Evolutionary conservation across 2,888 invertebrate genomes (phyloP), one percentile per base, ranked within the genome.

Genomic region (Eilema caniola): DNA sequence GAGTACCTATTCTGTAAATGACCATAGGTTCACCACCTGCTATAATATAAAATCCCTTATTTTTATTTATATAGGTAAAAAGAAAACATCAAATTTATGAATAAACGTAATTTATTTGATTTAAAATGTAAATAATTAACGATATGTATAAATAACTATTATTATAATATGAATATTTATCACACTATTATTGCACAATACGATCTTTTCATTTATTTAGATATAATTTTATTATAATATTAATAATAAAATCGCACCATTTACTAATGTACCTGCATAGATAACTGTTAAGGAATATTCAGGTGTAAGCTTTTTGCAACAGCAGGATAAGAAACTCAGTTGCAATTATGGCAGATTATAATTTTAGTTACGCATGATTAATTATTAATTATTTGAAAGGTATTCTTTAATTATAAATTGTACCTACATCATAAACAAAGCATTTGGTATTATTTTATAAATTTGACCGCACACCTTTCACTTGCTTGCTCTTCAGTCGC

Each of bases 391-490:
- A 33, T 60, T 8, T 60, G n/a, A 10, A 31, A 10, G 31, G 16
- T 16, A 60, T 7, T 25, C 12, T 25, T 14, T 5, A 59, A 12
- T 12, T 23, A 8, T 24, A 57, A 23, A 57, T 24, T 24, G 57
- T 23, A 57, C 57, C 57, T 41, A 24, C 59, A n/a, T 56, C 31
- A 56, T 14, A 14, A 37, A 37, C 33, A 1, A 11, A 37, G 33
- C 33, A 37, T 25, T 10, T n/a, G 0, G 16, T 11, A 12, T 11
- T 25, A 28, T 11, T 47, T n/a, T 66, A 66, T 24, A 66, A 66
- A 24, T 66, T 66, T 1, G 66, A 66, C 20, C 66, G 56, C 2
- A 66, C 57, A 2, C 66, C 66, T 24, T 66, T 66, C 24, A 66
- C 33, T 57, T 57, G 66, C 5, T 57, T 66, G 24, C 57, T 57